A percentile compares a stretch with the other conserved stretches of the same genome.
These are phyloP conservation scores for Clistopyga incitator DNA, from an alignment of 2,888 invertebrate species.

Conservation along the genomic window DNA sequence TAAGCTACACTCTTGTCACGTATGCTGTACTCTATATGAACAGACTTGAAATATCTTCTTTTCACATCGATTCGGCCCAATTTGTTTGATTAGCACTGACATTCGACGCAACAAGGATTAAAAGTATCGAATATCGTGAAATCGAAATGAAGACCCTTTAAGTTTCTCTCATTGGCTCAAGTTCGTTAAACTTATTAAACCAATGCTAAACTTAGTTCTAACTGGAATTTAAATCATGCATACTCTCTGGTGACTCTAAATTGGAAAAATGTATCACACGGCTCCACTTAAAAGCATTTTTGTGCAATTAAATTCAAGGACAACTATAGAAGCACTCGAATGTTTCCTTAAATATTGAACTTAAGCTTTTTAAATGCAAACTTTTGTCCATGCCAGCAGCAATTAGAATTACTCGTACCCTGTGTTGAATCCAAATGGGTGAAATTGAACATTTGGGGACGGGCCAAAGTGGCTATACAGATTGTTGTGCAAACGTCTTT, in stretches of 20 bases:
- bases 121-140: too few relatives aligned
- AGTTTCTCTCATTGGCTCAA: too few relatives aligned
- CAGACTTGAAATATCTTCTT: background rate
- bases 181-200: too few relatives aligned
- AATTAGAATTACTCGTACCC: background rate
- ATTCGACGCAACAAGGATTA: too few relatives aligned
- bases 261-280: too few relatives aligned
- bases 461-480: background rate
- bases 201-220: too few relatives aligned
- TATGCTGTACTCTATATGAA: background rate
- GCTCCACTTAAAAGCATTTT: background rate
- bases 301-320: background rate
- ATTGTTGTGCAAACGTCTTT: background rate
- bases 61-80: background rate
- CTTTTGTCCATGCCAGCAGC: background rate
- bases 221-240: too few relatives aligned
- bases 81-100: too few relatives aligned
- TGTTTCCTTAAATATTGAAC: background rate
- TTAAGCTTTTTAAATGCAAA: background rate
- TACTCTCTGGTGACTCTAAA: too few relatives aligned
- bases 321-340: background rate
- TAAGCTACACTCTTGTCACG: slow-evolving; percentile 57
- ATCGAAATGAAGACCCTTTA: too few relatives aligned
- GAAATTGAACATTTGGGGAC: background rate
- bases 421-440: background rate